Conservation (phyloP, 2,888 invertebrate genomes). For the Punctoribates punctum region DNA sequence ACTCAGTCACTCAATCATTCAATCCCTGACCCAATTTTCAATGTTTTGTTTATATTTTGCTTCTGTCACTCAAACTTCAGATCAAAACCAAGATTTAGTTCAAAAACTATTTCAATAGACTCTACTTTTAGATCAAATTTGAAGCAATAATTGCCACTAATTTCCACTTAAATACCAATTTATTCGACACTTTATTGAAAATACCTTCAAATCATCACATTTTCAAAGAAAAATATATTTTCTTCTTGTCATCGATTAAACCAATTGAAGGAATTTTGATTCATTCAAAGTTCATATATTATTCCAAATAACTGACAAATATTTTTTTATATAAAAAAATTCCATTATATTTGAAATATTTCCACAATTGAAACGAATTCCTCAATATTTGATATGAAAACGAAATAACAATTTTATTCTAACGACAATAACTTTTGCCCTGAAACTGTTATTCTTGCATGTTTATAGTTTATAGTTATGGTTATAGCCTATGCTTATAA, state of each 20-base stretch:
- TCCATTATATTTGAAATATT: no score
- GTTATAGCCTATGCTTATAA: no score
- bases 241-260: background rate
- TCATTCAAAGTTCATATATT: no score
- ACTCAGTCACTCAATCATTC: conserved; percentile 10
- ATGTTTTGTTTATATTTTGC: conserved; percentile 28
- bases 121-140: background rate
- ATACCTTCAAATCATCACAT: conserved; percentile 12
- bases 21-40: conserved; percentile 19
- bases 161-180: background rate
- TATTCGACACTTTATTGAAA: background rate
- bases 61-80: background rate
- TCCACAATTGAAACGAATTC: no score
- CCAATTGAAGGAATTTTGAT: background rate
- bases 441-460: no score
- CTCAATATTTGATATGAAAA: no score
- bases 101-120: conserved; percentile 11
- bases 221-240: background rate
- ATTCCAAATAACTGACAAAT: no score
- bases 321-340: no score
- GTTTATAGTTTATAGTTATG: no score
- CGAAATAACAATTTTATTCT: no score
- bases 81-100: conserved; percentile 1
- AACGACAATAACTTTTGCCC: no score
- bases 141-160: background rate